Base-by-base conservation (phyloP, 2,888 invertebrate genomes). In the Phytoseiulus persimilis region DNA sequence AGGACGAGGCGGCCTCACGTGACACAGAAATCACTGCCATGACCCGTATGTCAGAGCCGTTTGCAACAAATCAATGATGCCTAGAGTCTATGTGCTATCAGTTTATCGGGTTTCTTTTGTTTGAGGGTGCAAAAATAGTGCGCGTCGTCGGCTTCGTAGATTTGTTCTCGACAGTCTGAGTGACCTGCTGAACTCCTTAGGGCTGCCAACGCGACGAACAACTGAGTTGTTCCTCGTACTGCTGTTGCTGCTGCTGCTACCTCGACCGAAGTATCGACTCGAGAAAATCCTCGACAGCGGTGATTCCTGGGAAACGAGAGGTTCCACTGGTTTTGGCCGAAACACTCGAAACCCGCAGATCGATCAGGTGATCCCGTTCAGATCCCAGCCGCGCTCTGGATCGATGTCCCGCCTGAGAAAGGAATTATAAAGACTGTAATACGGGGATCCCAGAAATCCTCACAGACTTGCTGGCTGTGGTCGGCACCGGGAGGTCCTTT, bases 11-110 rank as follows among this genome's bases (percentile, higher is more conserved):
- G 65, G 1, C 18, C 65, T 14, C 65, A 65, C 23, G 65, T 28
- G 65, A 65, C 65, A 65, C 65, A 65, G 28, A 65, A 65, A 65
- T 23, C 23, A 28, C 65, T 28, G 65, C 65, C 65, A 65, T 65
- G 65, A 65, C 65, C 65, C 65, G 65, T 65, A 65, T 65, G 65
- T 65, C 65, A 65, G 65, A 65, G 65, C 65, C 65, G 65, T 65
- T 65, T 65, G 65, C 14, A 65, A 65, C 65, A 65, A 65, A 18
- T 65, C 65, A 65, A 65, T 65, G 65, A 28, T 28, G 14, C 28
- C 18, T 23, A 65, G 65, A 65, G 65, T 14, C 65, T 65, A 1
- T 65, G 2, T 65, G 65, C 65, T 65, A 65, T 65, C 65, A 65
- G 65, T 65, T 65, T 65, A 65, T 65, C 65, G 65, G 28, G 5